Evolutionary conservation across 2,113 vertebrate genomes (phyloP), one percentile per base, ranked within the genome.

Genomic region (Ceyx cyanopectus): DNA sequence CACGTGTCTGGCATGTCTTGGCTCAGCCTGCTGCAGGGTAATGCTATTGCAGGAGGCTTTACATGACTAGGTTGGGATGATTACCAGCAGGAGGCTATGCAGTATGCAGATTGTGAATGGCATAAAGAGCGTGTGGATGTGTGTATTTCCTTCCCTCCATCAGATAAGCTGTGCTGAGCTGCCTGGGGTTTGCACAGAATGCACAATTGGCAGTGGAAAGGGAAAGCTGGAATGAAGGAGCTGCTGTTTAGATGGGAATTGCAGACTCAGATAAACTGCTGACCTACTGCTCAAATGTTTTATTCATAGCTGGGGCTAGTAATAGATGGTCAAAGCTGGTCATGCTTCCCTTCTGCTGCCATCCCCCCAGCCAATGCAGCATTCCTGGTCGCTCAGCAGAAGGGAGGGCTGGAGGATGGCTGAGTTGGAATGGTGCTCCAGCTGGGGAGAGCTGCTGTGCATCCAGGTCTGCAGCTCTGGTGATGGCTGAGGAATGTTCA

Each of bases 31-130:
- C 53, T 94, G 86, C 34, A 90, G 79, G 69, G 50, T 72, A 34
- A 81, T 10, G 4, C 69, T 57, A 9, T 63, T 91, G 46, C 45
- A n/a, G 82, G 48, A 81, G 70, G 87, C 69, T 90, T 87, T 85
- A 74, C 92, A 82, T 32, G 75, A 90, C 70, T 34, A 70, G 79
- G 74, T 69, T 61, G 65, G 79, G 85, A 75, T 90, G 84, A 65
- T 84, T 84, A 73, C 74, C 74, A 90, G 82, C 65, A 81, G 86
- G 76, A 85, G 85, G 82, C 87, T 83, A 70, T 76, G 91, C 85
- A 37, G 74, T 29, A 40, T 84, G 80, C 87, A 87, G 79, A 73
- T 81, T 92, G 85, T 73, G 89, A 93, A 92, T 78, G 86, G 82
- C 79, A 81, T 48, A 67, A 67, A 84, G 68, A 58, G 40, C 12